These are phyloP conservation scores for Andrena bucephala DNA, from an alignment of 2,888 invertebrate species.

Conservation along the genomic window DNA sequence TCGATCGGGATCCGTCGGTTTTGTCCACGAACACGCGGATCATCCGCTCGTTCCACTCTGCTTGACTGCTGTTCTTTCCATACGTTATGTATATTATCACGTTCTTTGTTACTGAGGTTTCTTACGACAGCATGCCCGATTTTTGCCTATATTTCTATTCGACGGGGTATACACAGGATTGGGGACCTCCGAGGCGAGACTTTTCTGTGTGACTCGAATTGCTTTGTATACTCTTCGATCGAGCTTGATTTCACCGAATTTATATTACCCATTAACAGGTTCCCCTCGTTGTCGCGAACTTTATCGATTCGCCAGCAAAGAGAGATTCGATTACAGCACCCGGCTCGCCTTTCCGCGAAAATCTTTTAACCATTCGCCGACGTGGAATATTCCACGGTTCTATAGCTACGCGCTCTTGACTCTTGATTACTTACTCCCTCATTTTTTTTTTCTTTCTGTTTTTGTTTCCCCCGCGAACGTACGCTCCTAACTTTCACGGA, in stretches of 20 bases:
- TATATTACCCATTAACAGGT: background rate
- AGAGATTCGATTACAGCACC: background rate
- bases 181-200: background rate
- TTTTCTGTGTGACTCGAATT: background rate
- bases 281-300: background rate
- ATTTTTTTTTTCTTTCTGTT: too few species aligned
- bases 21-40: conserved; percentile 27
- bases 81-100: conserved; percentile 22
- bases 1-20: conserved; percentile 16
- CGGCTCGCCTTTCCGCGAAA: background rate
- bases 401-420: too few species aligned
- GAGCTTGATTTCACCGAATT: background rate
- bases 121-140: conserved; percentile 37
- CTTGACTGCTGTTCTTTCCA: conserved; percentile 48
- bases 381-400: too few species aligned
- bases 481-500: too few species aligned
- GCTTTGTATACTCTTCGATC: conserved; percentile 1
- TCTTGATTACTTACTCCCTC: too few species aligned
- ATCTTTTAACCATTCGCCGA: too few species aligned
- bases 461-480: too few species aligned
- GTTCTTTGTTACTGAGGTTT: conserved; percentile 14
- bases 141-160: conserved; percentile 22
- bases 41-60: conserved; percentile 28
- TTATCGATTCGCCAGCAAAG: background rate
- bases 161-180: conserved; percentile 13